A percentile compares a stretch with the other conserved stretches of the same genome.
These are phyloP conservation scores for Thinocorus orbignyianus DNA, from an alignment of 2,113 vertebrate genomes.

Conservation along the genomic window DNA sequence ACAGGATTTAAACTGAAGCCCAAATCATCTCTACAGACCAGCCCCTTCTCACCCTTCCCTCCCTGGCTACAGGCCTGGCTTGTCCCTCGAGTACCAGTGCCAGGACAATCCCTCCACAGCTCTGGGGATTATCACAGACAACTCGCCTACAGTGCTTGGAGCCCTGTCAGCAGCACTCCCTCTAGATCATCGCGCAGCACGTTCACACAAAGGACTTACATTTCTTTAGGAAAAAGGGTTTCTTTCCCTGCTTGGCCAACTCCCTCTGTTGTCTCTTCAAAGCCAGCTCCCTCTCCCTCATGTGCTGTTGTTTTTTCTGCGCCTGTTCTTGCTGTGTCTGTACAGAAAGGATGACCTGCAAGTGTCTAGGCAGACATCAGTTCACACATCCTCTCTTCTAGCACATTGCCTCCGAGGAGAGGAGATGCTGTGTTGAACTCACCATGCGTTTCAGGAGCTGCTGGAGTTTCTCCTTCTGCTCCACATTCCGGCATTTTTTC, in stretches of 20 bases:
- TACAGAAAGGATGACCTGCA: background rate
- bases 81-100: background rate
- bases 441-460: constrained; percentile 78
- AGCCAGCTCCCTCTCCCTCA: constrained; percentile 74
- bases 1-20: background rate
- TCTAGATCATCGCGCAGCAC: background rate
- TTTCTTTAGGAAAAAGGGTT: constrained; percentile 90
- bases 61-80: background rate
- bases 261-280: constrained; percentile 80
- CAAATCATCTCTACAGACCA: background rate
- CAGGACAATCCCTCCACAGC: background rate
- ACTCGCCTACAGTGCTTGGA: background rate
- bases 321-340: constrained; percentile 89
- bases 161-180: background rate
- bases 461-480: constrained; percentile 70
- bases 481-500: constrained; percentile 56
- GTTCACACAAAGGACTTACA: constrained; percentile 70
- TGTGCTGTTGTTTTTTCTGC: constrained; percentile 69
- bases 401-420: background rate
- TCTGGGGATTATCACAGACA: background rate
- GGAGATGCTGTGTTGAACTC: background rate
- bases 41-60: background rate
- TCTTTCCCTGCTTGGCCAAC: constrained; percentile 82
- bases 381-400: background rate
- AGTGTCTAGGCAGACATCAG: background rate